These are phyloP conservation scores for Tipula unca DNA, from an alignment of 2,888 invertebrate genomes.

Conservation along the genomic window DNA sequence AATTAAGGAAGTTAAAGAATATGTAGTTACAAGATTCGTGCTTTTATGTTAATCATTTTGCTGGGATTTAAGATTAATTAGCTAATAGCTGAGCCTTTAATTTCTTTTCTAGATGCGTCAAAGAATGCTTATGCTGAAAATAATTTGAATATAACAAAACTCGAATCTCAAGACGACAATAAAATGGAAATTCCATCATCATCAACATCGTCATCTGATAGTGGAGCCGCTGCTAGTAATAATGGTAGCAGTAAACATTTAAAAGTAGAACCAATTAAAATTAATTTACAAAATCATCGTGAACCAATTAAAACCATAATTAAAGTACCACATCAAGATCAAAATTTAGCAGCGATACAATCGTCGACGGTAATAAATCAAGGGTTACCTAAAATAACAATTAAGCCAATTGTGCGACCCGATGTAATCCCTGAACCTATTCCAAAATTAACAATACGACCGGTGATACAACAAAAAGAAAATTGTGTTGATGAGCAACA, in stretches of 20 bases:
- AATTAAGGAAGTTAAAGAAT: no score
- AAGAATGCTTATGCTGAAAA: neutral
- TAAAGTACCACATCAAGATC: conserved; percentile 22
- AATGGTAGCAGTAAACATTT: conserved; percentile 26
- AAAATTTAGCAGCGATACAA: neutral
- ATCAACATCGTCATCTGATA: neutral
- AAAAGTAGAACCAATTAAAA: conserved; percentile 42
- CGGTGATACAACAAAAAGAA: conserved; percentile 20
- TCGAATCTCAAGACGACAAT: conserved; percentile 18
- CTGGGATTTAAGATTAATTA: neutral
- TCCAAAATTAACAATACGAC: conserved; percentile 31
- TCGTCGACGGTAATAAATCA: conserved; percentile 15
- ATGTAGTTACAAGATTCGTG: neutral
- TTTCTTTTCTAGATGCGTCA: neutral
- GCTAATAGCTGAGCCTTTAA: neutral
- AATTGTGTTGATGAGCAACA: conserved; percentile 8
- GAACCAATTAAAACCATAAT: conserved; percentile 26
- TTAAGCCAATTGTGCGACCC: conserved; percentile 32
- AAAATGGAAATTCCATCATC: conserved; percentile 18
- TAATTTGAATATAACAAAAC: neutral
- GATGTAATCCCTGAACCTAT: conserved; percentile 32
- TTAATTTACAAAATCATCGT: conserved; percentile 34
- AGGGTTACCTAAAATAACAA: conserved; percentile 32
- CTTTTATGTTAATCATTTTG: neutral
- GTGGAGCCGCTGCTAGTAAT: neutral